Conservation (phyloP, 2,113 vertebrate genomes). For the Lepisosteus oculatus region DNA sequence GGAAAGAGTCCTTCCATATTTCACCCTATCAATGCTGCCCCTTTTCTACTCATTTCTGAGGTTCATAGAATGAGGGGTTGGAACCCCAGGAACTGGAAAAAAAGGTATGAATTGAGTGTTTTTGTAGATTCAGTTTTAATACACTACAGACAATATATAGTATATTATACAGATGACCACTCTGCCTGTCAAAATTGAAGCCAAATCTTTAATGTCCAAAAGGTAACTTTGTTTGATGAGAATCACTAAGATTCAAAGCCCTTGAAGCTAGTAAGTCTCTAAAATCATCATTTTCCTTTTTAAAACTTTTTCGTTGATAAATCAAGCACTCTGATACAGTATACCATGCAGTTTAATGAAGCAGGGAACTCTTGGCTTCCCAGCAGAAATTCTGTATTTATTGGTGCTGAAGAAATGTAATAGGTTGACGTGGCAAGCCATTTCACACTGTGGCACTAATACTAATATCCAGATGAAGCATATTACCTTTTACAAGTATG, state of each 20-base stretch:
- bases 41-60: too few relatives aligned
- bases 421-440: neutral
- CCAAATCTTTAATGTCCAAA: too few relatives aligned
- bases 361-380: neutral
- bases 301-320: constrained; percentile 4
- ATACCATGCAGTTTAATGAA: neutral
- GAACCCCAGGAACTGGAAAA: too few relatives aligned
- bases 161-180: too few relatives aligned
- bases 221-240: neutral
- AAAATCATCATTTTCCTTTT: neutral
- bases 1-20: too few relatives aligned
- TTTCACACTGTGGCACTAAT: neutral
- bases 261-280: neutral
- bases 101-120: too few relatives aligned
- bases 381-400: constrained; percentile 7
- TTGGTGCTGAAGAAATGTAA: neutral
- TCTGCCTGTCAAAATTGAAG: too few relatives aligned
- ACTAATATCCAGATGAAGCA: neutral
- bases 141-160: too few relatives aligned
- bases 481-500: neutral
- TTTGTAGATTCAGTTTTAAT: too few relatives aligned
- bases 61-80: too few relatives aligned
- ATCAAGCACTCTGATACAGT: constrained; percentile 1
- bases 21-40: too few relatives aligned
- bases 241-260: neutral